These are phyloP conservation scores for Drosophila virilis DNA, from an alignment of 1,140 invertebrate genomes.

Conservation along the genomic window DNA sequence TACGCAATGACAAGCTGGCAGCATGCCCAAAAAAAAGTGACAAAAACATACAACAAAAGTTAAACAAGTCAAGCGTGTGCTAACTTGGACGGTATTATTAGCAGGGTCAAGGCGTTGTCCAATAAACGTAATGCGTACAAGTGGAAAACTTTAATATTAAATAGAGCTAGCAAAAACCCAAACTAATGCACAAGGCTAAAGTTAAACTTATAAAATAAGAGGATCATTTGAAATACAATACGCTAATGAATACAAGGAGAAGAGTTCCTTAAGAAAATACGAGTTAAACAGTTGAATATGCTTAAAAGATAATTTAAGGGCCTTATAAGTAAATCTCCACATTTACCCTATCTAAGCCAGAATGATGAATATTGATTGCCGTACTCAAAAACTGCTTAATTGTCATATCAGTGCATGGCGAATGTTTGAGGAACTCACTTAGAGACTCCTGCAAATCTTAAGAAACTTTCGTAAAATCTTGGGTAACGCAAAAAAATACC, in stretches of 20 bases:
- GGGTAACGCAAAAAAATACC: background rate
- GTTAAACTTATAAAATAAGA: background rate
- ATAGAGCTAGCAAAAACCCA: conserved; percentile 12
- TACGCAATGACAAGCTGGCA: conserved; percentile 39
- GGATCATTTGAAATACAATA: conserved; percentile 8
- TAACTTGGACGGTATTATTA: conserved; percentile 58
- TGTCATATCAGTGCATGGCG: background rate
- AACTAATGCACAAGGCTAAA: background rate
- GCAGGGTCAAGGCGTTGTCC: conserved; percentile 29
- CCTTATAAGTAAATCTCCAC: no score
- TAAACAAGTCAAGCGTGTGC: conserved; percentile 76
- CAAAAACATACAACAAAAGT: conserved; percentile 69
- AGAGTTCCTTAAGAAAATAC: no score
- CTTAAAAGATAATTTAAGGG: background rate
- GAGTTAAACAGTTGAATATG: background rate
- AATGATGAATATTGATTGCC: conserved; percentile 1
- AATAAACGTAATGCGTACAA: conserved; percentile 46
- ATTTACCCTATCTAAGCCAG: background rate
- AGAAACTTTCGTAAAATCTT: no score
- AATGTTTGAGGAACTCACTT: background rate
- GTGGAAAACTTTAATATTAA: conserved; percentile 61
- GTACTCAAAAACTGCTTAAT: background rate
- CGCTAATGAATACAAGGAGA: background rate
- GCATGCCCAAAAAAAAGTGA: conserved; percentile 56
- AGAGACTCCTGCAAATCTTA: no score